Conservation (phyloP, 2,113 vertebrate species). For the Macquaria ambigua region DNA sequence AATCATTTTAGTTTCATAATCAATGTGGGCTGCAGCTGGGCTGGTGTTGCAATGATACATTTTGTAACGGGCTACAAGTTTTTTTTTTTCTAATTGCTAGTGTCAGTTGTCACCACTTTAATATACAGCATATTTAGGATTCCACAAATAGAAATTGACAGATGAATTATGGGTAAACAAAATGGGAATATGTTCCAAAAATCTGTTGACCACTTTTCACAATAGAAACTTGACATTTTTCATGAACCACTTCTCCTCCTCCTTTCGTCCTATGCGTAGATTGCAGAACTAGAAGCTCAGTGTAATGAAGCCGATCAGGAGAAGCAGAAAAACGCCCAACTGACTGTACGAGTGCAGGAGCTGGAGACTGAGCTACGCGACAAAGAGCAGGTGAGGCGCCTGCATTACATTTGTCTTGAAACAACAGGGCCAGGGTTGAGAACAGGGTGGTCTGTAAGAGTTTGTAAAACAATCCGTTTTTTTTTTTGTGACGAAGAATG, state of each 20-base stretch:
- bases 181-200: neutral
- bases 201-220: neutral
- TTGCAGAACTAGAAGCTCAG: conserved; percentile 91
- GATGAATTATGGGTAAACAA: neutral
- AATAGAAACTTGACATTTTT: neutral
- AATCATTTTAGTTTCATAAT: conserved; percentile 73
- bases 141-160: neutral
- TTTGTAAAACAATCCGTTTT: neutral
- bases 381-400: conserved; percentile 89
- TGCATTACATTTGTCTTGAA: neutral
- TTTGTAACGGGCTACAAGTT: conserved; percentile 21
- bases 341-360: conserved; percentile 88
- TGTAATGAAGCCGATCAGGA: conserved; percentile 91
- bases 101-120: neutral
- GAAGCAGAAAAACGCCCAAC: conserved; percentile 90
- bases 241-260: neutral
- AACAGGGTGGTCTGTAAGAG: neutral
- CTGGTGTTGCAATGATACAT: conserved; percentile 34
- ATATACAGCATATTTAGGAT: neutral
- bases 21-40: conserved; percentile 63
- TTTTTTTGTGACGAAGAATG: neutral
- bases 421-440: neutral
- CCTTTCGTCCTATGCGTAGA: conserved; percentile 75
- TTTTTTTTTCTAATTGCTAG: conserved; percentile 2
- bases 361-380: conserved; percentile 92